phyloP scores from a whole-genome alignment of 2,113 vertebrate genomes.

The Boleophthalmus pectinirostris region DNA sequence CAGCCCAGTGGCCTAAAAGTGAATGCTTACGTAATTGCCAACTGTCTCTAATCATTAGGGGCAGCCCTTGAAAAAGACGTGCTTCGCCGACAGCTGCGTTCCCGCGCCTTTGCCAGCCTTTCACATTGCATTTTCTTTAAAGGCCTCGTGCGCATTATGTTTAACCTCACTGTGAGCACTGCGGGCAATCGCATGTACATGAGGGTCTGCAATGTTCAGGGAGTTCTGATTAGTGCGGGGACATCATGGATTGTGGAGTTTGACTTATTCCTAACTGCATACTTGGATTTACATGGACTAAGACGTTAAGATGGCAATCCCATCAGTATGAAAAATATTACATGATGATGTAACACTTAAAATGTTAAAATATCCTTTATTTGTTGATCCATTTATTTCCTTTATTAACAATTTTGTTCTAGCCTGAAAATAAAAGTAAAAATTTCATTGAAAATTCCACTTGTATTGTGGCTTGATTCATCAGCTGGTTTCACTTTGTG shows the following conservation, averaged over 20 bases:
- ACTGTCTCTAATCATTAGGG: constrained; percentile 83
- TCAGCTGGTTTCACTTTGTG: too few relatives aligned
- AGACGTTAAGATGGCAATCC: not conserved
- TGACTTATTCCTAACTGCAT: not conserved
- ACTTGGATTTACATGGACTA: not conserved
- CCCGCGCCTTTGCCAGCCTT: constrained; percentile 80
- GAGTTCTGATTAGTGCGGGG: constrained; percentile 18
- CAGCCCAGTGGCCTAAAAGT: constrained; percentile 78
- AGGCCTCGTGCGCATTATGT: constrained; percentile 70
- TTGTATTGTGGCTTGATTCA: too few relatives aligned
- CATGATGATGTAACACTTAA: too few relatives aligned
- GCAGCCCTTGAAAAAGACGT: constrained; percentile 81
- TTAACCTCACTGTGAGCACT: constrained; percentile 62
- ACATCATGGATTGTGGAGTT: constrained; percentile 13
- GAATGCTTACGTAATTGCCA: constrained; percentile 80
- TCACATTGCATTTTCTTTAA: constrained; percentile 81
- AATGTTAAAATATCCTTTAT: too few relatives aligned
- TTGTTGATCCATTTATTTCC: too few relatives aligned
- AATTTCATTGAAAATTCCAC: too few relatives aligned
- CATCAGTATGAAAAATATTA: too few relatives aligned
- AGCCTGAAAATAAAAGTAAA: too few relatives aligned
- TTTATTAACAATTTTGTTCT: too few relatives aligned
- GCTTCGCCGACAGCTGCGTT: constrained; percentile 79
- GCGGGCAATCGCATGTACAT: constrained; percentile 26
- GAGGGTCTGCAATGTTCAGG: constrained; percentile 39